Conservation (phyloP, 2,888 invertebrate species). For the Lottia gigantea region DNA sequence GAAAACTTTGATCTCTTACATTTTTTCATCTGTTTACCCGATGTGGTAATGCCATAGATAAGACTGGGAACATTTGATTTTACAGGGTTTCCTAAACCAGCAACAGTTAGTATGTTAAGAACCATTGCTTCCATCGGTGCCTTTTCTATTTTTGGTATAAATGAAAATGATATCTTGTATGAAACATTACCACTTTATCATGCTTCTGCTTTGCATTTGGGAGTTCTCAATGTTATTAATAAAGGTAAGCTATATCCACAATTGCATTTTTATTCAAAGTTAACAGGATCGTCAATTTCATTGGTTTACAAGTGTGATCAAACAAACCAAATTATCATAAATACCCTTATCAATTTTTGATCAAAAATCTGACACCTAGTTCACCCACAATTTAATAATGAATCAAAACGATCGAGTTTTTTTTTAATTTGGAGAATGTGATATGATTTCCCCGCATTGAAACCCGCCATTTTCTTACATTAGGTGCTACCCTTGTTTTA, state of each 20-base stretch:
- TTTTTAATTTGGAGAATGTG: constrained; percentile 77
- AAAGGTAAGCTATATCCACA: constrained; percentile 71
- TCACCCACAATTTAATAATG: too few relatives aligned
- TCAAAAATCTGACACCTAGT: too few relatives aligned
- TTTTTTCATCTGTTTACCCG: too few relatives aligned
- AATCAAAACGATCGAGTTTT: too few relatives aligned
- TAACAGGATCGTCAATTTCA: too few relatives aligned
- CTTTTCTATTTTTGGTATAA: constrained; percentile 30
- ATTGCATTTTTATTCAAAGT: background rate
- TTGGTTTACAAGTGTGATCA: too few relatives aligned
- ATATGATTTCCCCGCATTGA: background rate
- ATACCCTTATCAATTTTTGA: too few relatives aligned
- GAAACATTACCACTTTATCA: constrained; percentile 94
- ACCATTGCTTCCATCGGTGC: constrained; percentile 25
- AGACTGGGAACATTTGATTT: background rate
- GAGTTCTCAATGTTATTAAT: constrained; percentile 68
- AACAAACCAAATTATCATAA: too few relatives aligned
- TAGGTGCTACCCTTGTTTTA: constrained; percentile 82
- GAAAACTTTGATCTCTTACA: too few relatives aligned
- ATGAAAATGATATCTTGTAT: constrained; percentile 81
- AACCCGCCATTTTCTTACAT: constrained; percentile 9
- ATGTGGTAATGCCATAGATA: too few relatives aligned
- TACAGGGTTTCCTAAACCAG: constrained; percentile 74
- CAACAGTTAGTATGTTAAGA: constrained; percentile 85
- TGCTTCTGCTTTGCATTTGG: constrained; percentile 88